Evolutionary conservation across 2,888 invertebrate species (phyloP), one percentile per base, ranked within the genome.

Genomic region (Bimastos eiseni): DNA sequence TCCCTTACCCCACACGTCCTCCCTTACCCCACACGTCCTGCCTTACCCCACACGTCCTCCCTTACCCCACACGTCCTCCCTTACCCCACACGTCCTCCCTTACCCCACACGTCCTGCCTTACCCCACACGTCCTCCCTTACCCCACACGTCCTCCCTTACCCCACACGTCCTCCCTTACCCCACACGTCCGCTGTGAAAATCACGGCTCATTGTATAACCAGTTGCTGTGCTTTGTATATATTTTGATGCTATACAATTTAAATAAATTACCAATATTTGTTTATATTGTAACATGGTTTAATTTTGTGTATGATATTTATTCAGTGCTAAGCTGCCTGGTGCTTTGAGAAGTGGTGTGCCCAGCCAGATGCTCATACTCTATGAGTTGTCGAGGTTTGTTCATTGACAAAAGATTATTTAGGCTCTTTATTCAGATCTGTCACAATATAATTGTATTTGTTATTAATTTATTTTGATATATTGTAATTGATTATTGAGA

Each of bases 301-400:
- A 70, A 30, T 70, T 70, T 21, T 24, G 21, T 49, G n/a, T 70
- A n/a, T 70, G n/a, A 70, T 70, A 70, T 70, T 70, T 70, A 70
- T 44, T 37, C 24, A 89, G 89, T 41, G 33, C 44, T 36, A 37
- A n/a, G 37, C 33, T 41, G 89, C 89, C 41, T 89, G 41, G 41
- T n/a, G 41, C 89, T 34, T 36, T 33, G 19, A 37, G 33, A 41
- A 41, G n/a, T 13, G 44, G 41, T 41, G 24, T 24, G 89, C 44
- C 34, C 33, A 33, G 89, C 21, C 36, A 38, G 41, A 89, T 89
- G 38, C 24, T 41, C 21, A 44, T 89, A 30, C 49, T 44, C 30
- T 49, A 89, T 21, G 44, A 41, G 33, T 33, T 89, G 89, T 89
- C 86, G 24, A 86, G 86, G 86, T 86, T 86, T 34, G 86, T 86